Conservation (phyloP, 2,888 invertebrate genomes). For the Idaea biselata region DNA sequence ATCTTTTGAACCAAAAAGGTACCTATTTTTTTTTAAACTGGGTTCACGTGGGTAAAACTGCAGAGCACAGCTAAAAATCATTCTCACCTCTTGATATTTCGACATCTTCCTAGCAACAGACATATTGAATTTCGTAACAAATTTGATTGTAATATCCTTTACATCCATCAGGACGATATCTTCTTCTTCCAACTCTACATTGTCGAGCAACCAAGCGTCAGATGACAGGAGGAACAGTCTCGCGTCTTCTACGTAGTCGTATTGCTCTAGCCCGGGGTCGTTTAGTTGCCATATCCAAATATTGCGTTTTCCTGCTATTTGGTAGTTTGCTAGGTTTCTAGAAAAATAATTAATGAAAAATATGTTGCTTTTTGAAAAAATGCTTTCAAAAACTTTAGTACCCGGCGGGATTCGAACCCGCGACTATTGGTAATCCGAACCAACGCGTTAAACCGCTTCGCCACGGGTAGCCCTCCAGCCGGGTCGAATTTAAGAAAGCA, state of each 20-base stretch:
- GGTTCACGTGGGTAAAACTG: no score
- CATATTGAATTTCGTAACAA: slow-evolving; percentile 81
- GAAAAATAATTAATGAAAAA: slow-evolving; percentile 25
- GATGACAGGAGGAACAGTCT: slow-evolving; percentile 55
- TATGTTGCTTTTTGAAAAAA: no score
- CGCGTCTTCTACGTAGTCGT: slow-evolving; percentile 59
- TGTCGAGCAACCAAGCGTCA: slow-evolving; percentile 56
- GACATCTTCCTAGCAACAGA: slow-evolving; percentile 82
- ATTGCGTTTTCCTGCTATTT: slow-evolving; percentile 47
- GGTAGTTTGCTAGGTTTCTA: slow-evolving; percentile 59
- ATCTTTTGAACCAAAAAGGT: no score
- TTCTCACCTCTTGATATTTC: slow-evolving; percentile 81
- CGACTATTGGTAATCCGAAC: no score
- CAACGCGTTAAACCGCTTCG: no score
- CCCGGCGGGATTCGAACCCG: no score
- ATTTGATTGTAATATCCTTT: slow-evolving; percentile 62
- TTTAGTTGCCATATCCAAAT: slow-evolving; percentile 72
- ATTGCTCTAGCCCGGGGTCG: slow-evolving; percentile 64
- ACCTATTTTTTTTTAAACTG: no score
- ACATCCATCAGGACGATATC: slow-evolving; percentile 63
- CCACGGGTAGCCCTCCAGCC: no score
- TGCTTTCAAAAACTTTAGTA: no score
- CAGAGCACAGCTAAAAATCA: not conserved
- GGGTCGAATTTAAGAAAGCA: no score
- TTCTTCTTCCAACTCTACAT: slow-evolving; percentile 42